Base-by-base conservation (phyloP, 2,113 vertebrate species). In the Leuciscus idus region DNA sequence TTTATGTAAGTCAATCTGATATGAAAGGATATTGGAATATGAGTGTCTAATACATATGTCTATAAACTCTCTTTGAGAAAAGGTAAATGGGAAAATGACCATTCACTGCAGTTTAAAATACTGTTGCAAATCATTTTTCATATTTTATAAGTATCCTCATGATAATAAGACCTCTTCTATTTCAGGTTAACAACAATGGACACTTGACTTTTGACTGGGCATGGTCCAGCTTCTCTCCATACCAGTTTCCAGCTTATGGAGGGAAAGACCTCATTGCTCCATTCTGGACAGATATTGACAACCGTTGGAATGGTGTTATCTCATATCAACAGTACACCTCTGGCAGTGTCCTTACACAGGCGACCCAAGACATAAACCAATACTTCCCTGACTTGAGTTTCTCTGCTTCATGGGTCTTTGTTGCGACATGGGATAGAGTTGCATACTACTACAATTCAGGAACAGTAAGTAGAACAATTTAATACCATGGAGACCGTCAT, bases 261-360 rank as follows among this genome's bases (percentile, higher is more conserved):
- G 68, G 17, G 43, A 7, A 36, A 36, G 82, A 88, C 77, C 21
- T 89, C 62, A 89, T 89, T 33, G 89, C 89, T 75, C 84, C 86
- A 6, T 85, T 89, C 74, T 94, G 92, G 93, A 91, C 23, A 0
- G 91, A 94, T 0, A 62, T 93, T 2, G 21, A 93, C 84, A 94
- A 89, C 0, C 28, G 50, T 0, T 2, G 9, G 6, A 75, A 78
- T 0, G 92, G 92, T 1, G 73, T 84, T 0, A 2, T 95, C 52
- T 94, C 81, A 55, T n/a, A n/a, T n/a, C n/a, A n/a, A n/a, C n/a
- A n/a, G n/a, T n/a, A n/a, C n/a, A n/a, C n/a, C n/a, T n/a, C n/a
- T n/a, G n/a, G n/a, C n/a, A n/a, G n/a, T n/a, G n/a, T n/a, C n/a
- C n/a, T n/a, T n/a, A n/a, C n/a, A n/a, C n/a, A n/a, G n/a, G n/a